A percentile compares a stretch with the other conserved stretches of the same genome.
phyloP scores from a whole-genome alignment of 2,113 vertebrate species.

The Anguilla rostrata region DNA sequence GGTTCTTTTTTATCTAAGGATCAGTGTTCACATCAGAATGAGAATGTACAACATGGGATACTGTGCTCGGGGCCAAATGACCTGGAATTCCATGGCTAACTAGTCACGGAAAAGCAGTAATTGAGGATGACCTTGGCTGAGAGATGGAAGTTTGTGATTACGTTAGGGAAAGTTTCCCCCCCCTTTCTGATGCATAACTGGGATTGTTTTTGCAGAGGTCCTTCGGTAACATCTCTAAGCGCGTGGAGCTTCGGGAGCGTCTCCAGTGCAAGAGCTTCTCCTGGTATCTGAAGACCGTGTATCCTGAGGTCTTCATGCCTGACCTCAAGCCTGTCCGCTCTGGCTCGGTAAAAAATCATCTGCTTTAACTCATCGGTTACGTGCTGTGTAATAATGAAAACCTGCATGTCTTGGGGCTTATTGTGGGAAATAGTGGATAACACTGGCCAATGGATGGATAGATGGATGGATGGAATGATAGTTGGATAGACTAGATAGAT shows the following conservation, averaged over 20 bases:
- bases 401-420: no score
- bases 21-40: neutral
- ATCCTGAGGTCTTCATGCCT: conserved; percentile 92
- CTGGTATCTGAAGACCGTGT: conserved; percentile 93
- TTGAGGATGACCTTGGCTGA: conserved; percentile 20
- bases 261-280: conserved; percentile 61
- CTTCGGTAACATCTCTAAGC: conserved; percentile 87
- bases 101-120: conserved; percentile 19
- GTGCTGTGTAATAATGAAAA: no score
- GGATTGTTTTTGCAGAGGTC: conserved; percentile 70
- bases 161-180: neutral
- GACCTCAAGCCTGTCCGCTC: conserved; percentile 87
- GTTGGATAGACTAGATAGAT: no score
- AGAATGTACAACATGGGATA: neutral
- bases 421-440: no score
- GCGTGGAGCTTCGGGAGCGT: conserved; percentile 75
- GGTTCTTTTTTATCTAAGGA: neutral
- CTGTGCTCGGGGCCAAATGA: conserved; percentile 1
- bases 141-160: neutral
- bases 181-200: conserved; percentile 18
- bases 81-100: conserved; percentile 1
- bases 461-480: no score
- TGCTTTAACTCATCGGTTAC: no score
- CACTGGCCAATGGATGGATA: no score
- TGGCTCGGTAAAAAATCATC: conserved; percentile 81